phyloP scores from a whole-genome alignment of 2,888 invertebrate genomes.

The Prosopocoilus inquinatus region DNA sequence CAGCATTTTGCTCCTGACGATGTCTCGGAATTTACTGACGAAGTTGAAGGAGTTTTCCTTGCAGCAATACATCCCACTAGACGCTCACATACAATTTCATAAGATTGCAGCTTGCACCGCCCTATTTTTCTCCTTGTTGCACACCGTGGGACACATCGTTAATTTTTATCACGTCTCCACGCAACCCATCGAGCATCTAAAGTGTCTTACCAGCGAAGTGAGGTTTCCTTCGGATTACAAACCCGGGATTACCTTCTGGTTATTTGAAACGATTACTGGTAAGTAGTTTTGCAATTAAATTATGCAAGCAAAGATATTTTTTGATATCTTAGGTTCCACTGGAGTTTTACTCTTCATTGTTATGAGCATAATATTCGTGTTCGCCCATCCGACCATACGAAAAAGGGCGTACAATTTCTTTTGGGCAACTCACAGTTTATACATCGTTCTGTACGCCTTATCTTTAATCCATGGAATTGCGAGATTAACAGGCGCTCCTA shows the following conservation, averaged over 20 bases:
- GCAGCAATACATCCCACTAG: slow-evolving; percentile 90
- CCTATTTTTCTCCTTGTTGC: slow-evolving; percentile 86
- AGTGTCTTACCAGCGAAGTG: slow-evolving; percentile 90
- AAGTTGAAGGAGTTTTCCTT: slow-evolving; percentile 91
- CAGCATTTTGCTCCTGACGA: slow-evolving; percentile 84
- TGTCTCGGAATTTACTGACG: slow-evolving; percentile 89
- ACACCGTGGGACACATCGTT: slow-evolving; percentile 92
- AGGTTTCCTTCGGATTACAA: slow-evolving; percentile 92
- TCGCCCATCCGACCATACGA: slow-evolving; percentile 89
- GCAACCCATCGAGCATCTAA: slow-evolving; percentile 87
- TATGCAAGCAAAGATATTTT: background rate
- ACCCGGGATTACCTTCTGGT: slow-evolving; percentile 93
- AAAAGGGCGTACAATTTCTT: slow-evolving; percentile 94
- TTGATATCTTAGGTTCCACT: slow-evolving; percentile 65
- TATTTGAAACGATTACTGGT: slow-evolving; percentile 94
- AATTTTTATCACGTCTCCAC: slow-evolving; percentile 98
- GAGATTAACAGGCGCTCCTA: slow-evolving; percentile 83
- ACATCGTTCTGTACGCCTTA: slow-evolving; percentile 80
- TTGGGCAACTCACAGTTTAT: slow-evolving; percentile 90
- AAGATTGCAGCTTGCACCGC: slow-evolving; percentile 96
- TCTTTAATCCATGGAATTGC: slow-evolving; percentile 89
- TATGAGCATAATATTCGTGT: slow-evolving; percentile 95
- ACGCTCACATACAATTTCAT: slow-evolving; percentile 95
- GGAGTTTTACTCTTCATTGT: slow-evolving; percentile 85
- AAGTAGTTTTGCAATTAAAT: slow-evolving; percentile 26